Conservation (phyloP, 2,113 vertebrate species). For the Hipposideros armiger region DNA sequence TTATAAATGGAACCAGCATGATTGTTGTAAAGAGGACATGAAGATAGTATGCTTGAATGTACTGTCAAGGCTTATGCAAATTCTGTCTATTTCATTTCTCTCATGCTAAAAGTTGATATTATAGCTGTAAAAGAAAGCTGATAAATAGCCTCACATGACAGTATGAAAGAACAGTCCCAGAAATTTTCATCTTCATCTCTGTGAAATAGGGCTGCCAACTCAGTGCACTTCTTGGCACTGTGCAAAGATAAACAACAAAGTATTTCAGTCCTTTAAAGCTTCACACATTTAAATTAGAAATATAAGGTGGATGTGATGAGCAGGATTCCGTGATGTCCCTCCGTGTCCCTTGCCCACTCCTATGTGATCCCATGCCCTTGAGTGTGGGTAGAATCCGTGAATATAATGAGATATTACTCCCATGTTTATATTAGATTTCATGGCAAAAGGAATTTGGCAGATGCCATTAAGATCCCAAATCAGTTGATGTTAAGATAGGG, state of each 20-base stretch:
- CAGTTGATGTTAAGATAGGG: not conserved
- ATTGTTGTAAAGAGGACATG: not conserved
- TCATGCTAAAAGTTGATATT: slow-evolving; percentile 30
- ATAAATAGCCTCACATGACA: not conserved
- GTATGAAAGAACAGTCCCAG: not conserved
- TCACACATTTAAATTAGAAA: not conserved
- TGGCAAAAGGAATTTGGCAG: not conserved
- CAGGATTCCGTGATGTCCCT: not conserved
- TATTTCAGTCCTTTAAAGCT: slow-evolving; percentile 43
- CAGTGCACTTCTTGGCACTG: not conserved
- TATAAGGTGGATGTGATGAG: not conserved
- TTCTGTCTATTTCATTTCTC: not conserved
- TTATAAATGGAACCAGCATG: slow-evolving; percentile 15
- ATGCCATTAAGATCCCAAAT: not conserved
- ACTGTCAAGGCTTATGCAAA: not conserved
- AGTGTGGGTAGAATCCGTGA: not conserved
- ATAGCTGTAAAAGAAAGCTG: slow-evolving; percentile 36
- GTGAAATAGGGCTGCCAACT: not conserved
- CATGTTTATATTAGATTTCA: not conserved
- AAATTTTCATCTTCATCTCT: slow-evolving; percentile 5
- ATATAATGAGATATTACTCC: not conserved
- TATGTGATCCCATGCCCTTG: not conserved
- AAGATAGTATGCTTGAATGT: not conserved
- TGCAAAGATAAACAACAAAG: slow-evolving; percentile 38
- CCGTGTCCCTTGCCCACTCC: not conserved